phyloP scores from a whole-genome alignment of 2,113 vertebrate species.

The Aramus guarauna region DNA sequence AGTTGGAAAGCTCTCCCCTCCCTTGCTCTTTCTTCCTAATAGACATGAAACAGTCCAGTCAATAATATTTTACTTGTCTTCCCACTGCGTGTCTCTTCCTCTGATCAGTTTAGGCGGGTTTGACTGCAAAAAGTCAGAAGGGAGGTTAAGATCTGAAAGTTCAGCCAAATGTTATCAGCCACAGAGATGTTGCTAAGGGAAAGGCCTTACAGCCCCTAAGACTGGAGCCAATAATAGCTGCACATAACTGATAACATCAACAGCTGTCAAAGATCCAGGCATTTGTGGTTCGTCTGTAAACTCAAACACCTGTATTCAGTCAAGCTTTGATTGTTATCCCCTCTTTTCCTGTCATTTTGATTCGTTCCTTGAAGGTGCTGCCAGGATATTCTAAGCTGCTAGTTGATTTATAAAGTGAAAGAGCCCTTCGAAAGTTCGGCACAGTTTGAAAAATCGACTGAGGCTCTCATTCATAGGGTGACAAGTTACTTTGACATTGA shows the following conservation, averaged over 20 bases:
- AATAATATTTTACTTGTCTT: slow-evolving; percentile 91
- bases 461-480: slow-evolving; percentile 71
- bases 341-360: slow-evolving; percentile 87
- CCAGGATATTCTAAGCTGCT: slow-evolving; percentile 84
- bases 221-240: slow-evolving; percentile 85
- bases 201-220: slow-evolving; percentile 79
- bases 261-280: slow-evolving; percentile 88
- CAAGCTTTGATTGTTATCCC: slow-evolving; percentile 90
- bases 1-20: slow-evolving; percentile 69
- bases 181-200: slow-evolving; percentile 85
- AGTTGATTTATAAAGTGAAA: slow-evolving; percentile 88
- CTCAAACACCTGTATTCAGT: slow-evolving; percentile 96
- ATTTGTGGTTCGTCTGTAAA: slow-evolving; percentile 89
- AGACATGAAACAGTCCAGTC: slow-evolving; percentile 88
- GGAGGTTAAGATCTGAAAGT: slow-evolving; percentile 95
- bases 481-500: slow-evolving; percentile 65
- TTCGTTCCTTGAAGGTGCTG: slow-evolving; percentile 87
- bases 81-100: slow-evolving; percentile 79
- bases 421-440: slow-evolving; percentile 81
- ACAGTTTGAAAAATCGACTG: slow-evolving; percentile 75
- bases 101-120: slow-evolving; percentile 82
- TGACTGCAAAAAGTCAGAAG: slow-evolving; percentile 87
- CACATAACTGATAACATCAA: slow-evolving; percentile 89
- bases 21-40: slow-evolving; percentile 86
- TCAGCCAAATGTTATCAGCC: slow-evolving; percentile 99